A percentile compares a stretch with the other conserved stretches of the same genome.
Evolutionary conservation across 2,888 invertebrate genomes (phyloP).

Genomic region (Athalia rosae): DNA sequence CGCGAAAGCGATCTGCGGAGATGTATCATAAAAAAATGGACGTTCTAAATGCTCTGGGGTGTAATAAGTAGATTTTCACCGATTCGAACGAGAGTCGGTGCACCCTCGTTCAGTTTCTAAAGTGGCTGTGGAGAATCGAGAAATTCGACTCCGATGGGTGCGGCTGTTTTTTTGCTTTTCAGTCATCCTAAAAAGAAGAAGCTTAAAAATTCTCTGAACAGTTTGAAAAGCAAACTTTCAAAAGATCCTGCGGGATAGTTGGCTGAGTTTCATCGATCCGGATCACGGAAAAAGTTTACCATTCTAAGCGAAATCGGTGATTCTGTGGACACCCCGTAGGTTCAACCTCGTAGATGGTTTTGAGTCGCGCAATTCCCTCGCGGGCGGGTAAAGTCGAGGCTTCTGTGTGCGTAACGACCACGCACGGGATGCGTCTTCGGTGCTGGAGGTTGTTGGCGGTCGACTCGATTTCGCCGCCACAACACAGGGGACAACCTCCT

Average conservation of each 20-base stretch:
- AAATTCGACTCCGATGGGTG: too few relatives aligned
- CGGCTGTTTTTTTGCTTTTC: too few relatives aligned
- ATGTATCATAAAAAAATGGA: conserved; percentile 14
- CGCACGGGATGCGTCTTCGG: conserved; percentile 51
- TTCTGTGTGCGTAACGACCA: conserved; percentile 68
- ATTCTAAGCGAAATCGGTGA: not conserved
- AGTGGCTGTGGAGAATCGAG: too few relatives aligned
- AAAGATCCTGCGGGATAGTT: not conserved
- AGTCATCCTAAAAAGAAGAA: too few relatives aligned
- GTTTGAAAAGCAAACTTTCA: not conserved
- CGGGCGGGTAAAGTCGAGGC: conserved; percentile 52
- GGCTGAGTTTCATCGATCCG: not conserved
- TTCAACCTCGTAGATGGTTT: conserved; percentile 42
- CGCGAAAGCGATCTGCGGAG: not conserved
- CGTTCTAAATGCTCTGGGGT: not conserved
- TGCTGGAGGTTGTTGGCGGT: conserved; percentile 47
- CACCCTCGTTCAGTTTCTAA: too few relatives aligned
- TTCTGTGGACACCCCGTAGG: conserved; percentile 36
- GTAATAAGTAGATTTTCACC: not conserved
- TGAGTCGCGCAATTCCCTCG: conserved; percentile 45
- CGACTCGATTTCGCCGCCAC: conserved; percentile 70
- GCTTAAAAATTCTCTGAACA: too few relatives aligned
- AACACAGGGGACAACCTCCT: conserved; percentile 61
- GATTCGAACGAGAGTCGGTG: not conserved
- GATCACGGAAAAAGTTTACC: not conserved